Evolutionary conservation across 2,113 vertebrate genomes (phyloP).

Genomic region (Gopherus evgoodei): DNA sequence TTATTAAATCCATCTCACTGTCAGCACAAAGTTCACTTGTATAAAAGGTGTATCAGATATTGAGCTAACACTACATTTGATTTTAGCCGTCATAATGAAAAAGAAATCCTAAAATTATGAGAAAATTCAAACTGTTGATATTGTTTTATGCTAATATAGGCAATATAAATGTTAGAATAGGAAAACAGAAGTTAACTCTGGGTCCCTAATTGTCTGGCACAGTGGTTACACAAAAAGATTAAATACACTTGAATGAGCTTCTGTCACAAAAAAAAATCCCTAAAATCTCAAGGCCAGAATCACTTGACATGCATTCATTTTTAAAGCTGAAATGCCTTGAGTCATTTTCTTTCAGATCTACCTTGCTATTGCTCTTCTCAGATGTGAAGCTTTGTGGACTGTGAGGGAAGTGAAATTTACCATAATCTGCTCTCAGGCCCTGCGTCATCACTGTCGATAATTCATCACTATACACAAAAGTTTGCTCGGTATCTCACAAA

Average conservation of each 20-base stretch:
- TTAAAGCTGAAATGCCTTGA: background rate
- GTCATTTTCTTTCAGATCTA: background rate
- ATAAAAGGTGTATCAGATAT: background rate
- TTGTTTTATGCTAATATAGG: background rate
- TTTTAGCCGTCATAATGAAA: background rate
- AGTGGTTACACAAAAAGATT: background rate
- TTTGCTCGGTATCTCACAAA: background rate
- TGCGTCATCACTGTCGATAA: background rate
- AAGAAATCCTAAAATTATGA: background rate
- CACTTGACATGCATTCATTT: fast-evolving
- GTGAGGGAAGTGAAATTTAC: background rate
- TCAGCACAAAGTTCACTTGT: background rate
- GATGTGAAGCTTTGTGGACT: background rate
- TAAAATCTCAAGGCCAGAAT: background rate
- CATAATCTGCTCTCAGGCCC: background rate
- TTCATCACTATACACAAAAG: background rate
- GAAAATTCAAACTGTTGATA: background rate
- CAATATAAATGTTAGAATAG: background rate
- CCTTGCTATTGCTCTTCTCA: background rate
- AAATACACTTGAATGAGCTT: background rate
- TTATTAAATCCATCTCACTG: background rate
- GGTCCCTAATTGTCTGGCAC: background rate
- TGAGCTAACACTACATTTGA: background rate
- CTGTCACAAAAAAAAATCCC: background rate
- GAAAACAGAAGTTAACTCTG: background rate